Conservation (phyloP, 2,797 vertebrate species). For the Intellagama lesueurii region DNA sequence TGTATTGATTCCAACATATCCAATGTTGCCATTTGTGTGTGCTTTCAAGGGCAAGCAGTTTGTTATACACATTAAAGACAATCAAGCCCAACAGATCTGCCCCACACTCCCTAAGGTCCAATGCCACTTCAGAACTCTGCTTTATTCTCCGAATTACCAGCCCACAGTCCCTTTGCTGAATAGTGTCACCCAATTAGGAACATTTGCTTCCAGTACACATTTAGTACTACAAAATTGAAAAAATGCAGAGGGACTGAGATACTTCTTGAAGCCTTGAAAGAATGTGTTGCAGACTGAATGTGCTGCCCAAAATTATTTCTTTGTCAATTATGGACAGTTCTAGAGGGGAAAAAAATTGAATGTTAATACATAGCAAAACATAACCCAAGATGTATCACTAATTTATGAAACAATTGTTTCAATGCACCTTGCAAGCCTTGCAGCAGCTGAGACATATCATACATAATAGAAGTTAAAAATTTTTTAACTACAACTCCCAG, state of each 20-base stretch:
- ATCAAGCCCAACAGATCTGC: neutral
- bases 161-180: neutral
- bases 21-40: neutral
- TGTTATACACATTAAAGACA: neutral
- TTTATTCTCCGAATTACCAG: neutral
- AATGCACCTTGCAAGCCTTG: neutral
- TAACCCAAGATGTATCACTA: neutral
- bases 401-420: neutral
- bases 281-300: neutral
- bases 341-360: neutral
- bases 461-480: too few species aligned
- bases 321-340: neutral
- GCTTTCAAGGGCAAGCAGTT: neutral
- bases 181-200: neutral
- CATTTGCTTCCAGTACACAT: neutral
- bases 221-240: neutral
- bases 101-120: neutral
- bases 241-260: neutral
- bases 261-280: neutral
- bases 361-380: neutral
- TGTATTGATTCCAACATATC: rapidly evolving
- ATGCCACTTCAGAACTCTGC: neutral
- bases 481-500: too few species aligned
- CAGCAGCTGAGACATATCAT: neutral
- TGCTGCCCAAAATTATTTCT: neutral